A percentile compares a stretch with the other conserved stretches of the same genome.
Conservation (phyloP, 2,797 vertebrate species). For the Adelosebastes latens region DNA sequence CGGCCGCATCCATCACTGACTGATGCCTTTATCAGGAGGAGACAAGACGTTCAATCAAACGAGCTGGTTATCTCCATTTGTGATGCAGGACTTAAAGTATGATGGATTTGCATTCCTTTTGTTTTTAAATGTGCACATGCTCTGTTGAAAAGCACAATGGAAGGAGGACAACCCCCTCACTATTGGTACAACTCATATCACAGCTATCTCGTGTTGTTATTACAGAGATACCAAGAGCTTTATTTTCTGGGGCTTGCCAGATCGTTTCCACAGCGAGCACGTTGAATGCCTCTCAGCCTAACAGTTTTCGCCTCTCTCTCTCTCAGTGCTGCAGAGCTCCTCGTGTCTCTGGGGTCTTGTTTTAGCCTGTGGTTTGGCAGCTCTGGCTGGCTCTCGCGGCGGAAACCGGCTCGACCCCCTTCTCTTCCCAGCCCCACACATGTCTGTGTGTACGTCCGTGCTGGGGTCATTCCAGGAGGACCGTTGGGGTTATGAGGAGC, state of each 20-base stretch:
- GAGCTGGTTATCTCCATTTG: conserved; percentile 64
- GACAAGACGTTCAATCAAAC: conserved; percentile 65
- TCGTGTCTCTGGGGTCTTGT: conserved; percentile 70
- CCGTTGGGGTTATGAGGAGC: conserved; percentile 49
- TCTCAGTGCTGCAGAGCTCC: conserved; percentile 50
- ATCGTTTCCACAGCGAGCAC: conserved; percentile 51
- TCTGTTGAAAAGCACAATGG: conserved; percentile 61
- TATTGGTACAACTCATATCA: conserved; percentile 48
- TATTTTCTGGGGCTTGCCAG: conserved; percentile 51
- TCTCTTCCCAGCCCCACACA: conserved; percentile 48
- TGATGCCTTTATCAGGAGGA: conserved; percentile 66
- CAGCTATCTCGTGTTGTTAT: conserved; percentile 52
- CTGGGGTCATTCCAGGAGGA: conserved; percentile 70
- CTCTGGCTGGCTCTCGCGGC: conserved; percentile 47
- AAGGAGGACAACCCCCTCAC: conserved; percentile 29
- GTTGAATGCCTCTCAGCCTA: conserved; percentile 39
- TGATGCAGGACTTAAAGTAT: conserved; percentile 66
- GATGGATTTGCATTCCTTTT: conserved; percentile 73
- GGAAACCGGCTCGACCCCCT: conserved; percentile 24
- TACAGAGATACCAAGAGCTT: conserved; percentile 51
- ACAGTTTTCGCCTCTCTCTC: conserved; percentile 45
- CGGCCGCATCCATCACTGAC: conserved; percentile 72
- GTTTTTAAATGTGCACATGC: conserved; percentile 74
- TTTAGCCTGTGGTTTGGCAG: conserved; percentile 74
- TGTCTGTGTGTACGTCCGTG: conserved; percentile 56